Base-by-base conservation (phyloP, 92 coral and sea anemone genomes). In the Scolanthus callimorphus region DNA sequence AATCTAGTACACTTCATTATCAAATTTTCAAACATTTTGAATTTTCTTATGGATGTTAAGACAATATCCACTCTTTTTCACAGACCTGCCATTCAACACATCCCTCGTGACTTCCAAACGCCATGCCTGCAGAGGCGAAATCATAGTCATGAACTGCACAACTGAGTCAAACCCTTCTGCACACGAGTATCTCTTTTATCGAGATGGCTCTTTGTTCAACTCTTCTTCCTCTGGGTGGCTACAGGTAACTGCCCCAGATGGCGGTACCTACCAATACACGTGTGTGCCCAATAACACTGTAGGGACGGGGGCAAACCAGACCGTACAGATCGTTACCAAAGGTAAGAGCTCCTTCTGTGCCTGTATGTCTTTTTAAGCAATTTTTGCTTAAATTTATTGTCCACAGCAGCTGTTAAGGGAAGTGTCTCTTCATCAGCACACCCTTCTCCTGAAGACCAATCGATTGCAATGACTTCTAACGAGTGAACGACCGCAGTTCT, bases 201-300 rank as follows among this genome's bases (percentile, higher is more conserved):
- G 61, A 11, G 66, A 79, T 65, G 81, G 41, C 21, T 4, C 3
- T 30, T 21, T 63, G 2, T 20, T 57, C 27, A 55, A 62, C 29
- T 30, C 63, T 46, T 64, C 58, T 59, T 45, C 49, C 38, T 59
- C 76, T 20, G 65, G 80, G 11, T 44, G 19, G 19, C 29, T 45
- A 15, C 31, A 27, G 23, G n/a, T 60, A 45, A 49, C 21, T n/a
- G 54, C 43, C 12, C 39, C 11, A 11, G 41, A 39, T 17, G 67
- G 50, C 34, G 86, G 86, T 11, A 19, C n/a, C 11, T 30, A 30
- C 31, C 52, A 28, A 22, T 79, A 79, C 30, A 72, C 56, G 3
- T 79, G 86, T 49, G 69, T 31, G 37, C 80, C 86, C 52, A 17
- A 24, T 3, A 79, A 73, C 59, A 27, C 38, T 13, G 67, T 58